Percentiles rank a stretch among this genome's conserved stretches.
phyloP scores from a whole-genome alignment of 1,140 invertebrate species.

The Chironomus tepperi region DNA sequence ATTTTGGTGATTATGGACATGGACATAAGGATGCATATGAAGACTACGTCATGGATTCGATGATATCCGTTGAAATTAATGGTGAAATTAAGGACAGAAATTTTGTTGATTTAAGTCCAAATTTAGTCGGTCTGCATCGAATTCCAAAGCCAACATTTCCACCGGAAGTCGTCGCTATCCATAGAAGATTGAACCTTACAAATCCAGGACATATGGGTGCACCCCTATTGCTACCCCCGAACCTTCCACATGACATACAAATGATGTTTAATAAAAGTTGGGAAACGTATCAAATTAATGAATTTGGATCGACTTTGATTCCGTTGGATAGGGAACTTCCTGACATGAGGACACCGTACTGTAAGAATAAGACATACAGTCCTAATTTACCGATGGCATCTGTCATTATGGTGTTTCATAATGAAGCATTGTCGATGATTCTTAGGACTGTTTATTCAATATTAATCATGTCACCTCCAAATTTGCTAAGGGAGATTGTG shows the following conservation, averaged over 20 bases:
- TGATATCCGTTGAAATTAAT: background rate
- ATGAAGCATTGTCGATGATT: slow-evolving; percentile 74
- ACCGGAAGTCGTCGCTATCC: background rate
- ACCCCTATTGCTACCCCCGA: background rate
- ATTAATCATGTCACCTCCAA: slow-evolving; percentile 60
- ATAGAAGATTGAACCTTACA: background rate
- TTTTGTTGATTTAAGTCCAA: background rate
- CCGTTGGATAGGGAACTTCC: background rate
- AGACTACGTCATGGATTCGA: background rate
- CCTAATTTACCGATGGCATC: slow-evolving; percentile 47
- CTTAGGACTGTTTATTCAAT: slow-evolving; percentile 63
- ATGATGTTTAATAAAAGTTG: background rate
- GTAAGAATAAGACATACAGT: slow-evolving; percentile 32
- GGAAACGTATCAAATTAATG: background rate
- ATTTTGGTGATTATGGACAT: background rate
- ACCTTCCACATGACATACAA: background rate
- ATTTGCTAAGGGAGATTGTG: slow-evolving; percentile 69
- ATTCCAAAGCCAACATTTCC: background rate
- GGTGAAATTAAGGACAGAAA: background rate
- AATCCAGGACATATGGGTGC: background rate
- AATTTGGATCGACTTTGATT: background rate
- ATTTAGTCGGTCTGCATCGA: background rate
- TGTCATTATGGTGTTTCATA: slow-evolving; percentile 73
- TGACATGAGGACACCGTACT: slow-evolving; percentile 32
- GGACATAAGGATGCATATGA: background rate